Evolutionary conservation across 1,140 invertebrate species (phyloP), one percentile per base, ranked within the genome.

Genomic region (Doryteuthis pealeii): DNA sequence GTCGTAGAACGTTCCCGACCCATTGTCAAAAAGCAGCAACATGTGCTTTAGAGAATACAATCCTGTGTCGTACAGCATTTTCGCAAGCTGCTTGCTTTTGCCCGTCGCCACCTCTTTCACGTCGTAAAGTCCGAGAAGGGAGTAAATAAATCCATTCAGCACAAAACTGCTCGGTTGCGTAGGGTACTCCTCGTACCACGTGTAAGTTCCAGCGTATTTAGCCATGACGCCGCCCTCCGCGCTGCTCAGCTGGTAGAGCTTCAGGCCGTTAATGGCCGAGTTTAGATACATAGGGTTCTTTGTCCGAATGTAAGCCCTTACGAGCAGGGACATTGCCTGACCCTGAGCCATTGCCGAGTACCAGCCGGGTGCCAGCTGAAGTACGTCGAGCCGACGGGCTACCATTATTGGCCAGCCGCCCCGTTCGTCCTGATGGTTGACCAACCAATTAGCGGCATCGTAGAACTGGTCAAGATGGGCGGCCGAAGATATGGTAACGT

Each of bases 141-240:
- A 96, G 89, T 98, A 99, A 80, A 99, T 98, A 88, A 99, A 99
- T 35, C 98, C 98, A 89, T 99, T 99, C 1, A 99, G 91, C 12
- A 99, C 97, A 89, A 97, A 99, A 3, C 95, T 95, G 5, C 95
- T 91, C 0, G 97, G 97, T 45, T 91, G 93, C 0, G 98, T 99
- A 6, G 98, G 98, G 88, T 99, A 99, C 85, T 99, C 98, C 88
- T 99, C 98, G 85, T 97, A 99, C 95, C 95, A 96, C 26, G 89
- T 87, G 82, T 93, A 94, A 84, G 93, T 92, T 18, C 81, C 92
- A 84, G 96, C 90, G 88, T 95, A 96, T 67, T 91, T 90, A 0
- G 96, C 94, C 71, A 93, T 89, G 1, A 99, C 95, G 0, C 97
- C 97, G 72, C 95, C 86, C 45, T 88, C 81, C 81, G 82, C 88